These are phyloP conservation scores for Crocodylus rhombifer DNA, from an alignment of 2,797 vertebrate genomes.

Conservation along the genomic window DNA sequence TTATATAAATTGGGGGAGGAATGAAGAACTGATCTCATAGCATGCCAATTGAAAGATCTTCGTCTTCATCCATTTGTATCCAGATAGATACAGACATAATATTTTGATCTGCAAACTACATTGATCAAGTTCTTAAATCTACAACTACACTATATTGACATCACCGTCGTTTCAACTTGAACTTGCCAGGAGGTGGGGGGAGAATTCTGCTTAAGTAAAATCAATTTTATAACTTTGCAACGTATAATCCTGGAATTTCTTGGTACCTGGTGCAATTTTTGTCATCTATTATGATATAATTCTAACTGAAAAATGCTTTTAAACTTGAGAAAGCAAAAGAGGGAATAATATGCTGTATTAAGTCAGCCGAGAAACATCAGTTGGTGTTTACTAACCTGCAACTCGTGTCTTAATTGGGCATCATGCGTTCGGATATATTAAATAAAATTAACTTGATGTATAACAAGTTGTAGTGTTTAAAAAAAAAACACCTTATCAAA, in stretches of 20 bases:
- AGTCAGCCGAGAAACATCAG: conserved; percentile 63
- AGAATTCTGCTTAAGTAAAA: conserved; percentile 69
- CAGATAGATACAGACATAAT: conserved; percentile 73
- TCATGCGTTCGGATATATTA: conserved; percentile 75
- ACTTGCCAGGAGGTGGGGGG: conserved; percentile 61
- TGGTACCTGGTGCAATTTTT: conserved; percentile 64
- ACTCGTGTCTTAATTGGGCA: conserved; percentile 68
- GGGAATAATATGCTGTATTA: conserved; percentile 68
- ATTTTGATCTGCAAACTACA: conserved; percentile 73
- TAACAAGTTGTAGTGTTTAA: conserved; percentile 73
- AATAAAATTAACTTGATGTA: conserved; percentile 77
- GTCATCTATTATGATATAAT: conserved; percentile 66
- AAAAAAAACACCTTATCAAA: conserved; percentile 53
- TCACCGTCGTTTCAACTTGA: conserved; percentile 74
- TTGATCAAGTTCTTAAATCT: conserved; percentile 72
- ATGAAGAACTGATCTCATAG: conserved; percentile 71
- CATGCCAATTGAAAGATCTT: conserved; percentile 66
- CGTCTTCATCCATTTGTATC: conserved; percentile 71
- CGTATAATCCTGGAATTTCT: conserved; percentile 63
- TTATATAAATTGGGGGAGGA: conserved; percentile 65
- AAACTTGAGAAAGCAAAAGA: conserved; percentile 36
- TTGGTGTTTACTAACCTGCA: conserved; percentile 65
- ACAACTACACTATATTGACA: conserved; percentile 70
- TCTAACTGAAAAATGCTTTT: conserved; percentile 72
- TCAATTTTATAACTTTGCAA: conserved; percentile 72